Evolutionary conservation across 2,113 vertebrate species (phyloP).

Genomic region (Limanda limanda): DNA sequence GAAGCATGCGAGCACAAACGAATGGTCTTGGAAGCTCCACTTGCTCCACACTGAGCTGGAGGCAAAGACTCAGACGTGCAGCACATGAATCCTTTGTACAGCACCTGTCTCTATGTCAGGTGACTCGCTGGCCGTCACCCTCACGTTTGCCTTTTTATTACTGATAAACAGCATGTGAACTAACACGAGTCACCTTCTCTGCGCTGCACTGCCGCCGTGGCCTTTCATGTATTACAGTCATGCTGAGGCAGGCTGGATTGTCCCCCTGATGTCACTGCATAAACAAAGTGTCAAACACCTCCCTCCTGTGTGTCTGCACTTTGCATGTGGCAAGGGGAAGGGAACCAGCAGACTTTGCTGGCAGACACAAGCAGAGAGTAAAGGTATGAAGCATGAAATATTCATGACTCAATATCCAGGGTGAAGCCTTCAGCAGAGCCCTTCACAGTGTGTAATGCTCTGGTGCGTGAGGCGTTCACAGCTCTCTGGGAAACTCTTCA

Average conservation of each 20-base stretch:
- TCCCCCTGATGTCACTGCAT: conserved; percentile 54
- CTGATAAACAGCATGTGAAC: conserved; percentile 45
- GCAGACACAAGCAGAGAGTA: conserved; percentile 56
- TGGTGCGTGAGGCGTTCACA: conserved; percentile 29
- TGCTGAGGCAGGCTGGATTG: conserved; percentile 45
- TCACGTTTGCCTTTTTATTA: conserved; percentile 30
- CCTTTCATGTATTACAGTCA: conserved; percentile 55
- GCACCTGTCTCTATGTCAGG: conserved; percentile 27
- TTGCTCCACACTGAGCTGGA: conserved; percentile 39
- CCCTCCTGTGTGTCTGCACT: conserved; percentile 49
- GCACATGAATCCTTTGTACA: conserved; percentile 15
- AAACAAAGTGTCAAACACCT: conserved; percentile 50
- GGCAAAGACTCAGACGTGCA: conserved; percentile 33
- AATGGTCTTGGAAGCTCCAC: conserved; percentile 32
- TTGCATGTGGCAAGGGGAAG: conserved; percentile 54
- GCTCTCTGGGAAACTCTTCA: conserved; percentile 35
- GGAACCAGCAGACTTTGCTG: conserved; percentile 45
- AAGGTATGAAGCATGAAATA: conserved; percentile 69
- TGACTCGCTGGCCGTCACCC: not conserved
- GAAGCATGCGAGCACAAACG: conserved; percentile 30
- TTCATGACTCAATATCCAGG: conserved; percentile 63
- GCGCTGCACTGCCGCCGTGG: conserved; percentile 6
- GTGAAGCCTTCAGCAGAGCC: conserved; percentile 56
- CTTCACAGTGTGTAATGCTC: conserved; percentile 54
- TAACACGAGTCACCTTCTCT: conserved; percentile 19